A percentile compares a stretch with the other conserved stretches of the same genome.
phyloP scores from a whole-genome alignment of 2,113 vertebrate species.

The Agapornis roseicollis region DNA sequence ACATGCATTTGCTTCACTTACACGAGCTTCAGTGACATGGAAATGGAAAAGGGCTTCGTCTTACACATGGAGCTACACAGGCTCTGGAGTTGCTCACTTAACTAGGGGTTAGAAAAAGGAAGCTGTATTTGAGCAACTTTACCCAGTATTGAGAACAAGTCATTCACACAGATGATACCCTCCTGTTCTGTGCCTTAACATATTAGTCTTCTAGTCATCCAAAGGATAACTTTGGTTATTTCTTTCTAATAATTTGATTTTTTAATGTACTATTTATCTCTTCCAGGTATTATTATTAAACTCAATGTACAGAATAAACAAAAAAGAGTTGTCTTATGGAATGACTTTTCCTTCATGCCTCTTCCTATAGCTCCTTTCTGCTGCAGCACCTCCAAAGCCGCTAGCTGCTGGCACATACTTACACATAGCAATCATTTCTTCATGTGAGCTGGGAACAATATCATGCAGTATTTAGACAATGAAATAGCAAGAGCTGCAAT shows the following conservation, averaged over 20 bases:
- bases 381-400: background rate
- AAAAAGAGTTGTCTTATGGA: background rate
- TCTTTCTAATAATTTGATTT: background rate
- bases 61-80: background rate
- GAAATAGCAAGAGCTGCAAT: background rate
- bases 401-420: background rate
- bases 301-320: no score
- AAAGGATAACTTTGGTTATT: background rate
- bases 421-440: fast-evolving
- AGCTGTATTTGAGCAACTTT: background rate
- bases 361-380: background rate
- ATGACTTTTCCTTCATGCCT: background rate
- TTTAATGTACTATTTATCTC: background rate
- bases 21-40: background rate
- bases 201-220: background rate
- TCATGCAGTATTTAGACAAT: fast-evolving
- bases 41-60: background rate
- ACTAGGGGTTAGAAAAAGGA: background rate
- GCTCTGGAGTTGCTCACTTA: background rate
- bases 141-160: background rate
- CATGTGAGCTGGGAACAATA: fast-evolving
- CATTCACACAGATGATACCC: background rate
- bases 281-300: background rate
- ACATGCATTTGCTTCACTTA: background rate
- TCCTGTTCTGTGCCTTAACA: background rate